phyloP scores from a whole-genome alignment of 2,888 invertebrate genomes.

The Stenotaenia linearis region DNA sequence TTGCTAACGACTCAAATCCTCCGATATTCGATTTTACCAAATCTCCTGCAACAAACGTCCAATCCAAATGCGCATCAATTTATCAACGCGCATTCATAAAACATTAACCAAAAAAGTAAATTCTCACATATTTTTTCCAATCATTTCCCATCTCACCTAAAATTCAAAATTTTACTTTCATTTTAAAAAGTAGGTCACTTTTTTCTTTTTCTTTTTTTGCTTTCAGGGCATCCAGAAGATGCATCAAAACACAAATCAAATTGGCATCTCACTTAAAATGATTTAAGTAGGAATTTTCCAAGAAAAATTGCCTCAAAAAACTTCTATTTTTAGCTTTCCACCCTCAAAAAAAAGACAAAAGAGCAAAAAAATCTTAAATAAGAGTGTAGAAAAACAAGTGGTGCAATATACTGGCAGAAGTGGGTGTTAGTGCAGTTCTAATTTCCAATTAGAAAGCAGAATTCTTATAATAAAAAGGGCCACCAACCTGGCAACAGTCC shows the following conservation, averaged over 20 bases:
- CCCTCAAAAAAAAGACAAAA: neutral
- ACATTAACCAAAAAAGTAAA: too few relatives aligned
- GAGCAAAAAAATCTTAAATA: neutral
- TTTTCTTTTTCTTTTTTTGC: too few relatives aligned
- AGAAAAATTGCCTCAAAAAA: too few relatives aligned
- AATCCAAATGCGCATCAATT: neutral
- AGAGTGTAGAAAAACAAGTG: neutral
- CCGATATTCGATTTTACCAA: neutral
- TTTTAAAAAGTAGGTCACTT: too few relatives aligned
- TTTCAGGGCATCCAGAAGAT: neutral
- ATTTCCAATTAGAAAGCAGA: conserved; percentile 3
- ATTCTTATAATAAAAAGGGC: neutral
- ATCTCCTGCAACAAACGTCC: neutral
- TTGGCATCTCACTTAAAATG: too few relatives aligned
- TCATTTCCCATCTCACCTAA: too few relatives aligned
- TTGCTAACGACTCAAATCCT: neutral
- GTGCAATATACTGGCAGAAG: neutral
- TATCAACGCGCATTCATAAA: neutral
- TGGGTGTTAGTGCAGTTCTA: neutral
- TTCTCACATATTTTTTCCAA: too few relatives aligned
- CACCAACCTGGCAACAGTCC: conserved; percentile 32
- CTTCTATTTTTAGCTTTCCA: too few relatives aligned
- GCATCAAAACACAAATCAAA: too few relatives aligned
- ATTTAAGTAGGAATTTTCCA: too few relatives aligned
- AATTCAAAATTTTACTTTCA: too few relatives aligned